phyloP scores from a whole-genome alignment of 1,140 invertebrate species.

The Sesamia nonagrioides region DNA sequence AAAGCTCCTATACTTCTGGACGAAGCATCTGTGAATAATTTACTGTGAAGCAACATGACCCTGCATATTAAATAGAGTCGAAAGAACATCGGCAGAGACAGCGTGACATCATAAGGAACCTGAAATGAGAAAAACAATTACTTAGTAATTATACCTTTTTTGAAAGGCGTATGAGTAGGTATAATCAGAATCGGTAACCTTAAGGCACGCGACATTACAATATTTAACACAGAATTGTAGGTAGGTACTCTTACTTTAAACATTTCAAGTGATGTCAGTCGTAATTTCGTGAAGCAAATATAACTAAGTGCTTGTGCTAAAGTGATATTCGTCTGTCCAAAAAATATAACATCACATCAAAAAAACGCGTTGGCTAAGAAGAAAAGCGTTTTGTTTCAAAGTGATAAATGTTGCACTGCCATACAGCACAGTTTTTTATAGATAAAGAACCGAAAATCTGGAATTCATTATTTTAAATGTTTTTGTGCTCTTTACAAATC shows the following conservation, averaged over 20 bases:
- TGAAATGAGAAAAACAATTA: conserved; percentile 76
- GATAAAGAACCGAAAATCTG: background rate
- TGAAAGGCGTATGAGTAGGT: background rate
- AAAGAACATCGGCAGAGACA: conserved; percentile 99
- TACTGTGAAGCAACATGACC: conserved; percentile 99
- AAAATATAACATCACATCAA: background rate
- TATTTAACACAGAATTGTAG: background rate
- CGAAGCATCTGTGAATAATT: conserved; percentile 99
- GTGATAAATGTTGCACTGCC: no score
- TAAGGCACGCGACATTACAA: conserved; percentile 39
- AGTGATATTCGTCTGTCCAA: background rate
- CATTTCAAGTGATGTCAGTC: conserved; percentile 54
- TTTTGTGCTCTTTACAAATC: background rate
- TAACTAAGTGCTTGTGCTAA: conserved; percentile 39
- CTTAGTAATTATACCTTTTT: conserved; percentile 15
- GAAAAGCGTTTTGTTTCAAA: no score
- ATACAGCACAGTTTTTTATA: background rate
- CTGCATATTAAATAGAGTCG: conserved; percentile 99
- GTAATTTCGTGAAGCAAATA: conserved; percentile 21
- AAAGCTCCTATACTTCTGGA: conserved; percentile 98
- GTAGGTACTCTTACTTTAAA: background rate
- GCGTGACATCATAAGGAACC: conserved; percentile 97
- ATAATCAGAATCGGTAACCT: conserved; percentile 13
- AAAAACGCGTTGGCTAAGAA: background rate
- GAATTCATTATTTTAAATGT: background rate